Conservation (phyloP, 2,888 invertebrate genomes). For the Apodemia zela region DNA sequence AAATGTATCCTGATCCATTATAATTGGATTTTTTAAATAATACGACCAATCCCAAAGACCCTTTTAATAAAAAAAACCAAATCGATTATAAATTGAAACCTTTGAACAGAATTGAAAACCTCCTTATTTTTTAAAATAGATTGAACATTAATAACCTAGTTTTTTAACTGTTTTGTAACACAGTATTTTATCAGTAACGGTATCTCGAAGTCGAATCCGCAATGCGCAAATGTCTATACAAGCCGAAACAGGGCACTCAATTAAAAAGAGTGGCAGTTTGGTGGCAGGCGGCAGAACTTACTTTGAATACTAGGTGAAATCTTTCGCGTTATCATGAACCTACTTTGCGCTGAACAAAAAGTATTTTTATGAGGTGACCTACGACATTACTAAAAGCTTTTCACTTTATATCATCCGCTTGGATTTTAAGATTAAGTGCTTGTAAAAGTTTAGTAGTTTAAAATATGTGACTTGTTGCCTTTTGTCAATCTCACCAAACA, state of each 20-base stretch:
- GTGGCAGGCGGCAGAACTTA: too few species aligned
- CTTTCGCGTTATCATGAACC: not conserved
- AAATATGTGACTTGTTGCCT: too few species aligned
- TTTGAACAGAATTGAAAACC: too few species aligned
- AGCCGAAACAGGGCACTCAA: not conserved
- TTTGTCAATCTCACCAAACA: too few species aligned
- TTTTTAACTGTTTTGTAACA: not conserved
- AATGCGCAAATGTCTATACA: conserved; percentile 8
- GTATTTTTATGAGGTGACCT: not conserved
- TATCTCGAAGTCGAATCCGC: not conserved
- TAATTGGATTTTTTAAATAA: too few species aligned
- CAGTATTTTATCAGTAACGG: not conserved
- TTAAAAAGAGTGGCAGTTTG: conserved; percentile 12
- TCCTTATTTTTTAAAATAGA: too few species aligned
- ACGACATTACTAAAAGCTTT: not conserved
- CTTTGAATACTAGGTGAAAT: not conserved
- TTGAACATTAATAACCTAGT: not conserved
- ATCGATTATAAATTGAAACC: too few species aligned
- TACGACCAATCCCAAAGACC: too few species aligned
- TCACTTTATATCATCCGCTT: not conserved
- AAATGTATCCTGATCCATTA: too few species aligned
- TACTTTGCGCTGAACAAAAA: not conserved
- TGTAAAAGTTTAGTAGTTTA: too few species aligned
- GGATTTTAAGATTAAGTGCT: not conserved
- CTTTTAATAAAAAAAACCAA: too few species aligned